Evolutionary conservation across 2,888 invertebrate species (phyloP).

Genomic region (Heliconius erato): DNA sequence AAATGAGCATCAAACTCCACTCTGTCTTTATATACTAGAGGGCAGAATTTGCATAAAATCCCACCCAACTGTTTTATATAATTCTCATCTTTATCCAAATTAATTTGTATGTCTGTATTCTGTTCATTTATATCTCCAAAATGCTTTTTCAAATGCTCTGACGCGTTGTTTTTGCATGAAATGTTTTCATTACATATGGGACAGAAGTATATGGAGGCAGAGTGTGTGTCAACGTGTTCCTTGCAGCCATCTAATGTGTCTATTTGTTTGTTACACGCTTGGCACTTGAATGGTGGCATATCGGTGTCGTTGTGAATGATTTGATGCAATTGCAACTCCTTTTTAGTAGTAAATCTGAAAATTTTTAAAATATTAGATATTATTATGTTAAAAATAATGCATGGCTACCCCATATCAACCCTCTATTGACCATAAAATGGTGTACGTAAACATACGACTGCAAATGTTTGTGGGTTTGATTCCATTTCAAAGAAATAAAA

Average conservation of each 20-base stretch:
- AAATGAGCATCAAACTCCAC: constrained; percentile 85
- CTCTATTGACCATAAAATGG: too few species aligned
- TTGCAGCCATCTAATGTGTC: constrained; percentile 68
- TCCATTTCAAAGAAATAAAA: too few species aligned
- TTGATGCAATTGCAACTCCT: constrained; percentile 71
- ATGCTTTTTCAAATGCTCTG: constrained; percentile 71
- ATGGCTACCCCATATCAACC: too few species aligned
- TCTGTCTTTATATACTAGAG: constrained; percentile 79
- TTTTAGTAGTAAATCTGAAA: constrained; percentile 72
- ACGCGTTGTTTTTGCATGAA: constrained; percentile 61
- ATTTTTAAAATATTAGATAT: not conserved
- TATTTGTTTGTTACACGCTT: constrained; percentile 65
- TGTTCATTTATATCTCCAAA: constrained; percentile 63
- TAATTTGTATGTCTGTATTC: constrained; percentile 58
- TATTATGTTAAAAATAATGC: not conserved
- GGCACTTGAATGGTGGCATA: constrained; percentile 71
- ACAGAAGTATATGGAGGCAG: constrained; percentile 68
- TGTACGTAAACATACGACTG: too few species aligned
- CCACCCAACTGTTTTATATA: constrained; percentile 75
- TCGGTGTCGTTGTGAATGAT: constrained; percentile 67
- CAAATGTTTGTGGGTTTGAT: too few species aligned
- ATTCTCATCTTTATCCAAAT: constrained; percentile 68
- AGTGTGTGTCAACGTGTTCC: constrained; percentile 72
- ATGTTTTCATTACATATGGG: constrained; percentile 72
- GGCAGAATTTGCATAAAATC: constrained; percentile 84